Conservation (phyloP, 2,888 invertebrate species). For the Malthinus seriepunctatus region DNA sequence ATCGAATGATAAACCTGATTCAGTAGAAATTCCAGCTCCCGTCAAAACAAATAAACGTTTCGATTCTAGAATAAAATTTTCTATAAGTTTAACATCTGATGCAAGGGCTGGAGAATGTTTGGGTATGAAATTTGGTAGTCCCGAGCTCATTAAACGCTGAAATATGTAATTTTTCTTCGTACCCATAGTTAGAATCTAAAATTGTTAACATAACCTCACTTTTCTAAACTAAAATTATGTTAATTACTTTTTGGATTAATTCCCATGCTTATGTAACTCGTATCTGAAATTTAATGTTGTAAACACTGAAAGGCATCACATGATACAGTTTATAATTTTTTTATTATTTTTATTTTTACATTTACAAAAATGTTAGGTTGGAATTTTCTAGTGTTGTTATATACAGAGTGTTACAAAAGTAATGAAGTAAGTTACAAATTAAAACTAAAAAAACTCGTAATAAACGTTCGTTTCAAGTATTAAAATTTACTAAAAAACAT, state of each 20-base stretch:
- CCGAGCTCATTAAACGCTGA: background rate
- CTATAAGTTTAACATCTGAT: constrained; percentile 62
- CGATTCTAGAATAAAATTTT: constrained; percentile 62
- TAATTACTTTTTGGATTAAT: too few species aligned
- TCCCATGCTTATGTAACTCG: too few species aligned
- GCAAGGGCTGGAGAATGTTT: constrained; percentile 67
- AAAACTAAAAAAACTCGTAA: background rate
- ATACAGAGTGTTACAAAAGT: background rate
- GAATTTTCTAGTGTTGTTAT: too few species aligned
- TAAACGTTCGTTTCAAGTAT: constrained; percentile 3
- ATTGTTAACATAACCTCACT: background rate
- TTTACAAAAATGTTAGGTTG: too few species aligned
- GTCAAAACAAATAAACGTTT: constrained; percentile 73
- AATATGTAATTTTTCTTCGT: background rate
- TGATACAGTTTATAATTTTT: too few species aligned
- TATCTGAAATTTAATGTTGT: too few species aligned
- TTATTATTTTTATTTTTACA: too few species aligned
- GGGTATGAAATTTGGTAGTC: constrained; percentile 64
- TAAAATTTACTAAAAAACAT: constrained; percentile 28
- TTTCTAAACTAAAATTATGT: background rate
- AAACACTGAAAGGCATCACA: too few species aligned
- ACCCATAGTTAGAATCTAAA: background rate
- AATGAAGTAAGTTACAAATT: background rate
- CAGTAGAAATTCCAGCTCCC: constrained; percentile 96
- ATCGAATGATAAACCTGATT: constrained; percentile 66